A percentile compares a stretch with the other conserved stretches of the same genome.
Evolutionary conservation across 2,113 vertebrate species (phyloP).

Genomic region (Stictonetta naevosa): DNA sequence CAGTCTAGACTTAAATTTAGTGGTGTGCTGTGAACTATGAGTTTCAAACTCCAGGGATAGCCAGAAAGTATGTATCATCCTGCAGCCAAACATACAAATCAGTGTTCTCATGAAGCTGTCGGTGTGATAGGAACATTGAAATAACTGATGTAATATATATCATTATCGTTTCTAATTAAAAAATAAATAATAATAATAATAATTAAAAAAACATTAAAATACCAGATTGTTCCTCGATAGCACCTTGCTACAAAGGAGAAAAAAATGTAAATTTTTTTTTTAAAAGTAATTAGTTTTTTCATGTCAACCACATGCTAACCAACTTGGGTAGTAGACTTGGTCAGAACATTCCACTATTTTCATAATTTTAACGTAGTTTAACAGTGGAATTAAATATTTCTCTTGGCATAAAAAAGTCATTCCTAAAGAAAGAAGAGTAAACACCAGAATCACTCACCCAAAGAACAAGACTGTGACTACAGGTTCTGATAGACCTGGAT

Average conservation of each 20-base stretch:
- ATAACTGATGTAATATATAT: background rate
- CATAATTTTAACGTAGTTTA: background rate
- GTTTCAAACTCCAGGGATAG: background rate
- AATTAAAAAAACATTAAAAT: too few species aligned
- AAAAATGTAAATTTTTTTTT: too few species aligned
- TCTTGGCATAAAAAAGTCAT: background rate
- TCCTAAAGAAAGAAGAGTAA: background rate
- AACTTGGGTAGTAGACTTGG: background rate
- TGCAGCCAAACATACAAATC: background rate
- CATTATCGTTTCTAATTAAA: too few species aligned
- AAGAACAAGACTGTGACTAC: background rate
- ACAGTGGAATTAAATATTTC: background rate
- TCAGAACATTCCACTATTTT: background rate
- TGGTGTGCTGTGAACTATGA: background rate
- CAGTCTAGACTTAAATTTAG: background rate
- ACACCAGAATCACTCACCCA: background rate
- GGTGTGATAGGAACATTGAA: background rate
- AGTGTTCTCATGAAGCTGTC: background rate
- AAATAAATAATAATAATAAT: too few species aligned
- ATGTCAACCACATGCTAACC: fast-evolving
- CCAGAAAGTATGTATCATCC: background rate
- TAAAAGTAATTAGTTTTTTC: background rate
- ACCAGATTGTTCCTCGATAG: background rate
- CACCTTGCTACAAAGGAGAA: background rate
- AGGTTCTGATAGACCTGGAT: background rate